Percentiles rank a stretch among this genome's conserved stretches.
Conservation (phyloP, 2,113 vertebrate species). For the Falco punctatus region DNA sequence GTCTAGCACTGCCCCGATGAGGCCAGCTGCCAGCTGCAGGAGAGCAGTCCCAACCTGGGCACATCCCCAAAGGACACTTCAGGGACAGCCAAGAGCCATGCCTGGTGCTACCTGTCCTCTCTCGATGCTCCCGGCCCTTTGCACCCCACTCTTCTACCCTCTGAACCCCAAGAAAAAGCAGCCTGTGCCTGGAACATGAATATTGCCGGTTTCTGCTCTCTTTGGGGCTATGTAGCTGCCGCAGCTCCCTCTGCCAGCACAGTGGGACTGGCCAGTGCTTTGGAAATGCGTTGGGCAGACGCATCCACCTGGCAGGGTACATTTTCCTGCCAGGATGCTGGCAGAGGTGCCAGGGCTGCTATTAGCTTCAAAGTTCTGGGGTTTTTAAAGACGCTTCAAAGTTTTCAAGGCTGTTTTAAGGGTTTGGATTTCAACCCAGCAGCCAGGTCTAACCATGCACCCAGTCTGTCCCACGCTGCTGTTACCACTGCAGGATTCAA, state of each 20-base stretch:
- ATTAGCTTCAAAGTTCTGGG: not conserved
- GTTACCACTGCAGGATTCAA: not conserved
- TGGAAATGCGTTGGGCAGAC: not conserved
- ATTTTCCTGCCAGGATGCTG: not conserved
- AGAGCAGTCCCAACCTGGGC: not conserved
- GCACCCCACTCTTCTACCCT: not conserved
- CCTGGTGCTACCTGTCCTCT: not conserved
- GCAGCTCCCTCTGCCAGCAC: not conserved
- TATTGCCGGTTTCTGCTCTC: not conserved
- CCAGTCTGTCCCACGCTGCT: not conserved
- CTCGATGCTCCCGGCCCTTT: not conserved
- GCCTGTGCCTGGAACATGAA: not conserved
- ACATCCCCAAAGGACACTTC: not conserved
- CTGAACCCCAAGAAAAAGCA: not conserved
- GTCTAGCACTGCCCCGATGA: not conserved
- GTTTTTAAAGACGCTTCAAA: not conserved
- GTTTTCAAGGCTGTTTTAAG: not conserved
- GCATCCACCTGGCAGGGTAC: not conserved
- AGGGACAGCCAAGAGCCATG: not conserved
- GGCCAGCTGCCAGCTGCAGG: no score
- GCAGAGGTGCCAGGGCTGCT: not conserved
- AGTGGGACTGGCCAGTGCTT: not conserved
- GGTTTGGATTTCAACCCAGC: not conserved
- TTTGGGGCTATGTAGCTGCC: not conserved
- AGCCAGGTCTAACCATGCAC: not conserved